Percentiles rank a stretch among this genome's conserved stretches.
These are phyloP conservation scores for Adelosebastes latens DNA, from an alignment of 2,797 vertebrate genomes.

Conservation along the genomic window DNA sequence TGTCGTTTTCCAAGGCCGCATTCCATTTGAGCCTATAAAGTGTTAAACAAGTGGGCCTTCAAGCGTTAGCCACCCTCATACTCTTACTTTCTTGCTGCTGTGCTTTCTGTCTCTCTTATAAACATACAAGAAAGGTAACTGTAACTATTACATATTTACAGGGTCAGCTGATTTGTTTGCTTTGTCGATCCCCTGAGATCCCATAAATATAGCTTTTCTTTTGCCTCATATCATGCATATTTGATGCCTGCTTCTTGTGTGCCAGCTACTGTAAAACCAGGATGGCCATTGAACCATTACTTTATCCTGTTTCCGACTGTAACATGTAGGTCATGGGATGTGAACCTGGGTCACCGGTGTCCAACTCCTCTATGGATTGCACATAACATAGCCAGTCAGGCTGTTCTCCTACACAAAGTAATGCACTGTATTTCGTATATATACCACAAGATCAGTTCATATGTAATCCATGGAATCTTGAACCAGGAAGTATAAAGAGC, in stretches of 20 bases:
- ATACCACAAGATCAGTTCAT: too few species aligned
- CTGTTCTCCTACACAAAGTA: too few species aligned
- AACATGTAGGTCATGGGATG: neutral
- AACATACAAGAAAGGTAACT: neutral
- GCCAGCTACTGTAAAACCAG: neutral
- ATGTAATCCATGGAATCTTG: too few species aligned
- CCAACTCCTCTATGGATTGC: neutral
- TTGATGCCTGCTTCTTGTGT: conserved; percentile 2
- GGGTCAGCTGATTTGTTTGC: neutral
- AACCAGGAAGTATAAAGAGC: too few species aligned
- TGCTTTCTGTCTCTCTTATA: neutral
- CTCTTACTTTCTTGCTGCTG: neutral
- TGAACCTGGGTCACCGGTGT: neutral
- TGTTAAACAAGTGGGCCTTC: neutral
- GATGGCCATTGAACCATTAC: neutral
- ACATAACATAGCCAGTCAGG: neutral
- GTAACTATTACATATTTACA: neutral
- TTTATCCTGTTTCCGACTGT: neutral
- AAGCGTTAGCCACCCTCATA: neutral
- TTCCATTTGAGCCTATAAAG: conserved; percentile 5
- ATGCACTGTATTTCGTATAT: too few species aligned
- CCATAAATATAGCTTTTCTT: neutral
- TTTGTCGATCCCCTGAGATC: neutral
- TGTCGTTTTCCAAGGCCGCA: neutral
- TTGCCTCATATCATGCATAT: neutral